Evolutionary conservation across 2,113 vertebrate species (phyloP).

Genomic region (Ciconia maguari): DNA sequence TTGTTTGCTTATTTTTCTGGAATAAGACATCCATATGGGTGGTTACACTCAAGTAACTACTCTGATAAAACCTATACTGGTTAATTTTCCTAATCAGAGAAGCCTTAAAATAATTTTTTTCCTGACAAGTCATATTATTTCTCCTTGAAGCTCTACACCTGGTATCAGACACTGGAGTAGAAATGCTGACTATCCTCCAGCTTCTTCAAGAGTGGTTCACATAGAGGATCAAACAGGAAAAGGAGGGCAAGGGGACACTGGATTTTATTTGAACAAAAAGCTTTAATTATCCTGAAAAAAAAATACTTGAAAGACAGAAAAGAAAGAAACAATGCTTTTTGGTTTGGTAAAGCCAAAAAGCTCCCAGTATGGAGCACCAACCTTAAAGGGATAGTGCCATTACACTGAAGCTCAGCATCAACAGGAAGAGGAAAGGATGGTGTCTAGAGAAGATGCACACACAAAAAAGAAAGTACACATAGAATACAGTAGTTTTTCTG

Average conservation of each 20-base stretch:
- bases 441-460: background rate
- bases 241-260: background rate
- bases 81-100: background rate
- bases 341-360: background rate
- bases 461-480: background rate
- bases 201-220: background rate
- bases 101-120: background rate
- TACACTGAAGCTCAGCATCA: background rate
- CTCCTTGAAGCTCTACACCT: background rate
- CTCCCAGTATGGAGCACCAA: background rate
- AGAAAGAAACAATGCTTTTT: background rate
- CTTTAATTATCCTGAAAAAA: background rate
- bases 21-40: background rate
- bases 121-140: background rate
- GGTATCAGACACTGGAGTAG: background rate
- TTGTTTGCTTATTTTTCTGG: background rate
- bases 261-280: background rate
- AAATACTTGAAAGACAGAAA: background rate
- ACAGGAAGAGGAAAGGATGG: background rate
- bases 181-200: background rate
- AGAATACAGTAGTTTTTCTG: slow-evolving; percentile 52
- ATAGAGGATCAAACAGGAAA: background rate
- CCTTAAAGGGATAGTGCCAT: accelerated
- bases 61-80: background rate
- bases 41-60: background rate